Evolutionary conservation across 2,888 invertebrate genomes (phyloP).

Genomic region (Vannuccia rotundouncinata): DNA sequence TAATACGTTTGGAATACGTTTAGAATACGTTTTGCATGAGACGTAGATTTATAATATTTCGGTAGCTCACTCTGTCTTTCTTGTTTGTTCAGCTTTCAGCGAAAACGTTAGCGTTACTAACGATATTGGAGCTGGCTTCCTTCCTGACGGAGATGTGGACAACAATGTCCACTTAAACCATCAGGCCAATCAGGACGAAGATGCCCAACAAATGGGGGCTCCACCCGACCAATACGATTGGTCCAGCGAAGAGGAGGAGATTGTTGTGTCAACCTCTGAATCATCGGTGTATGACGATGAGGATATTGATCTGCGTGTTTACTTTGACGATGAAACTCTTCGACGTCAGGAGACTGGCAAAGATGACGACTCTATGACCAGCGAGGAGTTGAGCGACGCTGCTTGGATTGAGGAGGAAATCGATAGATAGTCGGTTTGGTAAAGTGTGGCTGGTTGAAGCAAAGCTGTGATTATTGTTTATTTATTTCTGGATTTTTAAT

Average conservation of each 20-base stretch:
- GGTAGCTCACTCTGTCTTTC: too few relatives aligned
- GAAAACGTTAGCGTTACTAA: background rate
- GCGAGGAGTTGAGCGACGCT: background rate
- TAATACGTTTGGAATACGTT: too few relatives aligned
- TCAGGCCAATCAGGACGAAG: background rate
- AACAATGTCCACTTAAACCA: too few relatives aligned
- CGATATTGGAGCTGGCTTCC: background rate
- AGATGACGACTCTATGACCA: background rate
- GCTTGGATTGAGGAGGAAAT: background rate
- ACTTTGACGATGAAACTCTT: conserved; percentile 29
- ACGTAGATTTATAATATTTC: too few relatives aligned
- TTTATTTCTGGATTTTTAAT: too few relatives aligned
- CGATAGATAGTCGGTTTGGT: too few relatives aligned
- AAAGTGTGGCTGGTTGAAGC: too few relatives aligned
- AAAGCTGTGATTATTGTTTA: too few relatives aligned
- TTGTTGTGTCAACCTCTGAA: conserved; percentile 7
- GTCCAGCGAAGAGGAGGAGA: background rate
- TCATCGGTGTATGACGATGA: conserved; percentile 37
- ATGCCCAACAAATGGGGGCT: background rate
- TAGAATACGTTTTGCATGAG: too few relatives aligned
- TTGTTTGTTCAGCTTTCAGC: background rate
- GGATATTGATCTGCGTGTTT: conserved; percentile 34
- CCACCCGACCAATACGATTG: background rate
- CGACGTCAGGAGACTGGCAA: background rate
- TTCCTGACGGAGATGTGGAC: background rate